These are phyloP conservation scores for Pristionchus maxplancki DNA, from an alignment of 2,888 invertebrate species.

Conservation along the genomic window DNA sequence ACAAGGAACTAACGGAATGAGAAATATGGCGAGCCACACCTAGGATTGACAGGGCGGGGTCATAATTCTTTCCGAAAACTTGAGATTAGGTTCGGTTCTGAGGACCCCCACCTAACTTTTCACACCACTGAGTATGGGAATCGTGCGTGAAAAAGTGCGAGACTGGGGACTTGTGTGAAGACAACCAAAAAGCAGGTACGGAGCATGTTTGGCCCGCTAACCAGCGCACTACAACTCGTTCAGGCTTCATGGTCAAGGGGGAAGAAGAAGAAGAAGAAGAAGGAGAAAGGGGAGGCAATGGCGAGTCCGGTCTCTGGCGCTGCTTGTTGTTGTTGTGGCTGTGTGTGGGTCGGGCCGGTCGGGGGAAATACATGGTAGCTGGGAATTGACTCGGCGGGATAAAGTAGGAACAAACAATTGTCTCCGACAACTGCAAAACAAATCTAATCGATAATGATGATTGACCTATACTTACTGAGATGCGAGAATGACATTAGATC, in stretches of 20 bases:
- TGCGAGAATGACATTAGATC: too few species aligned
- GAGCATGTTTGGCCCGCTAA: background rate
- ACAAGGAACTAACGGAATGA: background rate
- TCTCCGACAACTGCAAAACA: too few species aligned
- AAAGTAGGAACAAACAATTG: too few species aligned
- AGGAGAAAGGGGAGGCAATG: background rate
- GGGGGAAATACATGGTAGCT: background rate
- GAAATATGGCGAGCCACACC: background rate
- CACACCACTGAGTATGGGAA: too few species aligned
- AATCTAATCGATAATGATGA: too few species aligned
- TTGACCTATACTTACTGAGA: too few species aligned
- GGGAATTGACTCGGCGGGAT: background rate
- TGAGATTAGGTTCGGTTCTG: background rate
- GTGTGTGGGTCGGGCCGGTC: background rate
- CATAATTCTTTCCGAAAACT: background rate
- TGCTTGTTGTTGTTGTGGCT: conserved; percentile 10
- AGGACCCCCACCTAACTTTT: background rate
- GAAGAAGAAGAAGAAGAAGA: background rate
- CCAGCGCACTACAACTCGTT: conserved; percentile 4
- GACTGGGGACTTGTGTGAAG: too few species aligned
- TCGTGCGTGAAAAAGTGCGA: too few species aligned
- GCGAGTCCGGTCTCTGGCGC: conserved; percentile 1
- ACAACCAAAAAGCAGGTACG: too few species aligned
- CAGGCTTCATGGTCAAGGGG: conserved; percentile 8
- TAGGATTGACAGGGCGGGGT: background rate